Evolutionary conservation across 2,888 invertebrate species (phyloP).

Genomic region (Disparrhopalites patrizii): DNA sequence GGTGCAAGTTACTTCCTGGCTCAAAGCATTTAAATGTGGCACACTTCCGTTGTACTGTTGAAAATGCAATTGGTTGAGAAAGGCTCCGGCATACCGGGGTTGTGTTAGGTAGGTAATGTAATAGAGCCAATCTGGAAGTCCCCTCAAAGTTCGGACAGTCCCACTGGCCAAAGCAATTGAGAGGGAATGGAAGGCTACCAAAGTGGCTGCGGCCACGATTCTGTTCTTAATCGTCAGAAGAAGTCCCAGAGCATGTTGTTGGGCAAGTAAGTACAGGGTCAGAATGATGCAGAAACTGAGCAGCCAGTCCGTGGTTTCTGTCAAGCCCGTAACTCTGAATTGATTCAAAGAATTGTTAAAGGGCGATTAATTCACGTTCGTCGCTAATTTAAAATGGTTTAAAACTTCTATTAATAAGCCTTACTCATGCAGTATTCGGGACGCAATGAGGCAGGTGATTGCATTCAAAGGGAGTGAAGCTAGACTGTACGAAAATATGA

Average conservation of each 20-base stretch:
- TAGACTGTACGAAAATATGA: conserved; percentile 74
- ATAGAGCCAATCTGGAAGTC: conserved; percentile 74
- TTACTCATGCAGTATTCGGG: conserved; percentile 52
- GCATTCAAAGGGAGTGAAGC: conserved; percentile 78
- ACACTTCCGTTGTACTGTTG: conserved; percentile 9
- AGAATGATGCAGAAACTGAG: conserved; percentile 70
- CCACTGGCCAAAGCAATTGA: conserved; percentile 32
- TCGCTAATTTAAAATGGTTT: background rate
- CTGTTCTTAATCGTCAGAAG: conserved; percentile 73
- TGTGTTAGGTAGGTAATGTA: conserved; percentile 75
- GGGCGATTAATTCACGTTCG: background rate
- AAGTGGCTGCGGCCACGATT: conserved; percentile 72
- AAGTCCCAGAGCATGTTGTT: conserved; percentile 77
- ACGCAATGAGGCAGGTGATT: conserved; percentile 65
- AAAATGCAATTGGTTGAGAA: conserved; percentile 54
- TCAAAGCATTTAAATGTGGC: background rate
- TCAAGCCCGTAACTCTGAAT: conserved; percentile 59
- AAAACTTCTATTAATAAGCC: conserved; percentile 8
- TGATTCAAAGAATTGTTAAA: background rate
- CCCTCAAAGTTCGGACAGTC: conserved; percentile 64
- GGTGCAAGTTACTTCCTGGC: background rate
- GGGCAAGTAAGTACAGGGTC: conserved; percentile 79
- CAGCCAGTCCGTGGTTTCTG: conserved; percentile 58
- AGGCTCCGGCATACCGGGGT: conserved; percentile 72
- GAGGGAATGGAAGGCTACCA: conserved; percentile 50